Base-by-base conservation (phyloP, 1,140 invertebrate genomes). In the Acyrthosiphon pisum region DNA sequence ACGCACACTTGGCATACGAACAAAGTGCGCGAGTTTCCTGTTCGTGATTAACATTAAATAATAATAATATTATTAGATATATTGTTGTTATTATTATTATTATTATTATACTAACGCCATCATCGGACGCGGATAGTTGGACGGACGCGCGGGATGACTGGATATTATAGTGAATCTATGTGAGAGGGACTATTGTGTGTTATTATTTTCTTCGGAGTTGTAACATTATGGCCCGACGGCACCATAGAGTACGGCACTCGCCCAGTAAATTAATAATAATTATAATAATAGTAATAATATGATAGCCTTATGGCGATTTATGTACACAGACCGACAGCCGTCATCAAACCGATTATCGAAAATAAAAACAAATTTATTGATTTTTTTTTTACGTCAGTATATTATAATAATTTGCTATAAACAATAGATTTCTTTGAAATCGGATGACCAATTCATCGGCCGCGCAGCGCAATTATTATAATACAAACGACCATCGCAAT, bases 1-100 rank as follows among this genome's bases (percentile, higher is more conserved):
- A n/a, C 60, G 60, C 60, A 41, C 37, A 11, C 91, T 92, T 93
- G 91, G 91, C 91, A 93, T 83, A 93, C 68, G 91, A 68, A 91
- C 90, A 81, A 83, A 81, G 46, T 50, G 14, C 35, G 6, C 46
- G 30, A 81, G 91, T 93, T 93, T 93, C 91, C 91, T 93, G 91
- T 93, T 84, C 91, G 91, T 93, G 91, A 93, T 93, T 93, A 30
- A 93, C 48, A 93, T 93, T 48, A 81, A 91, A 91, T 76, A 53
- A 41, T 20, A 37, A 89, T 26, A 53, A 50, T 56, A 89, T 23
- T 37, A 68, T 44, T 41, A n/a, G 23, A 60, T 41, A 14, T 37
- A 30, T 6, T 50, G 20, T 50, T n/a, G 20, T 50, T n/a, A n/a
- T 48, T 46, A 20, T 87, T 35, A n/a, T 76, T 83, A 37, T 83